Base-by-base conservation (phyloP, 2,888 invertebrate genomes). In the Proisotoma minuta region DNA sequence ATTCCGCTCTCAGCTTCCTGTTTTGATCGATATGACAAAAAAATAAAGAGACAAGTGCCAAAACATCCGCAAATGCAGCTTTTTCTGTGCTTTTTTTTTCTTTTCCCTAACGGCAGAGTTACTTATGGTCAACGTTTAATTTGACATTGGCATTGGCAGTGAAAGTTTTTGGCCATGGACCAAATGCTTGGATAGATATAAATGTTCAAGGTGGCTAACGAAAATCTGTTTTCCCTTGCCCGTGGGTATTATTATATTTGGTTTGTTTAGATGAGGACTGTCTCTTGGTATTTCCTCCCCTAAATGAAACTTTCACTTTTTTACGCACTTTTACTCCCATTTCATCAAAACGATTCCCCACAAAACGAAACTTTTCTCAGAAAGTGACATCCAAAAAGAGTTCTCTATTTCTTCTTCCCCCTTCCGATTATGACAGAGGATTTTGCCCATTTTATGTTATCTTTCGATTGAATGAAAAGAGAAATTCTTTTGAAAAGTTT, bases 241-340 rank as follows among this genome's bases (percentile, higher is more conserved):
- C n/a, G n/a, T n/a, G n/a, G n/a, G n/a, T n/a, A n/a, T n/a, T n/a
- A n/a, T n/a, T n/a, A n/a, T n/a, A n/a, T n/a, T n/a, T n/a, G n/a
- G n/a, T n/a, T n/a, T n/a, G n/a, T n/a, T n/a, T n/a, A n/a, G n/a
- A n/a, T n/a, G n/a, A n/a, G n/a, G n/a, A n/a, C n/a, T n/a, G n/a
- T n/a, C n/a, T n/a, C n/a, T n/a, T n/a, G n/a, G n/a, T n/a, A n/a
- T 52, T 27, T 52, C 20, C 28, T 34, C 54, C 54, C 39, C 54
- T n/a, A n/a, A n/a, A n/a, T n/a, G n/a, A n/a, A 20, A 5, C 39
- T 39, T 29, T 24, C 54, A 54, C 22, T 54, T 54, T n/a, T n/a
- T 27, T 54, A 34, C 54, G 54, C 54, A 54, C 54, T 54, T 54
- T 54, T 54, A 54, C 54, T 54, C 23, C 54, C 54, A 54, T 54